Conservation (phyloP, 2,113 vertebrate genomes). For the Silurus meridionalis region DNA sequence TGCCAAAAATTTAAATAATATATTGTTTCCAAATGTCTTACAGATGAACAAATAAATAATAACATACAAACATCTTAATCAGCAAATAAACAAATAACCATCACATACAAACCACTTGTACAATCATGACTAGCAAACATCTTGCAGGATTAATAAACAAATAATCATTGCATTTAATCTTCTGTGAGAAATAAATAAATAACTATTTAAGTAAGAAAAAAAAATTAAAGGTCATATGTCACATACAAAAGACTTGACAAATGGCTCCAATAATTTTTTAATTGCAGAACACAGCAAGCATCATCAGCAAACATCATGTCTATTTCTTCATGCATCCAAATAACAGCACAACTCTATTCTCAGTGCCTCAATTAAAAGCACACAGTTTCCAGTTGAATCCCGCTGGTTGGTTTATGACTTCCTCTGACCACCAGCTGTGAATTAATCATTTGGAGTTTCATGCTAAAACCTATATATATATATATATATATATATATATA, state of each 20-base stretch:
- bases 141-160: neutral
- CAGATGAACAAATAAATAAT: no score
- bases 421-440: conserved; percentile 12
- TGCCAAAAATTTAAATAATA: no score
- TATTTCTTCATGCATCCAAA: conserved; percentile 1
- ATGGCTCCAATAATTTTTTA: neutral
- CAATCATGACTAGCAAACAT: neutral
- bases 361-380: conserved; percentile 6
- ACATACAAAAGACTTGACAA: no score
- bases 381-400: neutral
- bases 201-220: no score
- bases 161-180: neutral
- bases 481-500: no score
- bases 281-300: neutral
- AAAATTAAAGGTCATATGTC: no score
- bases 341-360: neutral
- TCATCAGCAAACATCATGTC: neutral
- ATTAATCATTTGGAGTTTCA: neutral
- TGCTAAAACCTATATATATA: conserved; percentile 23
- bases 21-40: neutral
- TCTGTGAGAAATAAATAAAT: no score
- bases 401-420: conserved; percentile 15
- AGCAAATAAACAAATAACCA: neutral
- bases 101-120: neutral
- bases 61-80: neutral